These are phyloP conservation scores for Plebejus argus DNA, from an alignment of 2,888 invertebrate species.

Conservation along the genomic window DNA sequence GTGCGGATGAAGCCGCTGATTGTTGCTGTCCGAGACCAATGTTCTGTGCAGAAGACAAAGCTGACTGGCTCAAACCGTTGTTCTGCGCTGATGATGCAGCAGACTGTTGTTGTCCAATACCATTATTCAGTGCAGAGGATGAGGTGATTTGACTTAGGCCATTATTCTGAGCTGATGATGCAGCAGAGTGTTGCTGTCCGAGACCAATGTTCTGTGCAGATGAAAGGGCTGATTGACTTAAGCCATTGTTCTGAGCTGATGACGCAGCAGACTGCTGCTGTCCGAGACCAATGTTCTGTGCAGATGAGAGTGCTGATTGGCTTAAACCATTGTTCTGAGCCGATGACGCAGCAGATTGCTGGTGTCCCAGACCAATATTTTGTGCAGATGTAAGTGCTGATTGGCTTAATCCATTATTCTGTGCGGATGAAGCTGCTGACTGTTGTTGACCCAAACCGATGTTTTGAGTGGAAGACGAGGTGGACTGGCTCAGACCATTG, in stretches of 20 bases:
- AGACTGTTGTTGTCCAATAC: neutral
- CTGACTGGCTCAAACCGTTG: neutral
- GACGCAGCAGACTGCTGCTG: constrained; percentile 36
- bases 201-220: neutral
- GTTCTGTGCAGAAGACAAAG: neutral
- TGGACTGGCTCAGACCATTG: neutral
- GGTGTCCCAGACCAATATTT: constrained; percentile 49
- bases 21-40: neutral
- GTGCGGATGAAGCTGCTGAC: neutral
- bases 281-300: constrained; percentile 48
- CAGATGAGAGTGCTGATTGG: constrained; percentile 50
- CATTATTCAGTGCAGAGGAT: neutral
- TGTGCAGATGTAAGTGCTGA: neutral
- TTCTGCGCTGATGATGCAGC: neutral
- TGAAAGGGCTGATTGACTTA: neutral
- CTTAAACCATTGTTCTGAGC: constrained; percentile 52
- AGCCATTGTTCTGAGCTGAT: neutral
- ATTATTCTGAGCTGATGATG: neutral
- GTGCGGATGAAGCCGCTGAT: neutral
- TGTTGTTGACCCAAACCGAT: neutral
- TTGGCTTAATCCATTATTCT: neutral
- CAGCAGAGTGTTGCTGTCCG: neutral
- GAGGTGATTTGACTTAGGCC: neutral
- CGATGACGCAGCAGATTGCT: constrained; percentile 42
- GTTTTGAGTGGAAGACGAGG: neutral